Conservation (phyloP, 2,888 invertebrate genomes). For the Caradrina clavipalpis region DNA sequence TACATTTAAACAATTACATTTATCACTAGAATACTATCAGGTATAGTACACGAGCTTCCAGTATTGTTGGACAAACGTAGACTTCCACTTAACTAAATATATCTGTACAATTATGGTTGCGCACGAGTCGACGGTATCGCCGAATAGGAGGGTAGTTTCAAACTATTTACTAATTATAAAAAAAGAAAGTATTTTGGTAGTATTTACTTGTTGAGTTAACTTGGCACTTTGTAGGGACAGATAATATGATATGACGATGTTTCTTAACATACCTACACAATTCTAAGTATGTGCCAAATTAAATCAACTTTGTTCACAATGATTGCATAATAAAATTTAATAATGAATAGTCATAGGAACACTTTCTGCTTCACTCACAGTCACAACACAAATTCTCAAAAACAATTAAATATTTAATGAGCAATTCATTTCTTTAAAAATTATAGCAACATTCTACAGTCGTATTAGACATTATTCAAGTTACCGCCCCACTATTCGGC, state of each 20-base stretch:
- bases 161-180: conserved; percentile 16
- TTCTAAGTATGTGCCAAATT: conserved; percentile 10
- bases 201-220: background rate
- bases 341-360: background rate
- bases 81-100: conserved; percentile 65
- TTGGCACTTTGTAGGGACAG: conserved; percentile 1
- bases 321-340: background rate
- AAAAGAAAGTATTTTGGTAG: background rate
- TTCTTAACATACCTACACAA: background rate
- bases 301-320: background rate
- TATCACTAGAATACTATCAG: conserved; percentile 55
- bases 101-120: conserved; percentile 68
- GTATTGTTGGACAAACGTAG: conserved; percentile 83
- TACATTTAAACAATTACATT: conserved; percentile 53
- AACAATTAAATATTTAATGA: conserved; percentile 5
- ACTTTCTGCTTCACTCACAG: conserved; percentile 18
- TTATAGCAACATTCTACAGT: conserved; percentile 1
- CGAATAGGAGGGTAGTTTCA: conserved; percentile 26
- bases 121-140: conserved; percentile 57
- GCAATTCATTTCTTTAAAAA: conserved; percentile 1
- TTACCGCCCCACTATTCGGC: conserved; percentile 12
- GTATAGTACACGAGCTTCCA: conserved; percentile 64
- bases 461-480: background rate
- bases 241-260: background rate
- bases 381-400: conserved; percentile 10